Percentiles rank a stretch among this genome's conserved stretches.
These are phyloP conservation scores for Tiliqua scincoides DNA, from an alignment of 2,113 vertebrate genomes.

Conservation along the genomic window DNA sequence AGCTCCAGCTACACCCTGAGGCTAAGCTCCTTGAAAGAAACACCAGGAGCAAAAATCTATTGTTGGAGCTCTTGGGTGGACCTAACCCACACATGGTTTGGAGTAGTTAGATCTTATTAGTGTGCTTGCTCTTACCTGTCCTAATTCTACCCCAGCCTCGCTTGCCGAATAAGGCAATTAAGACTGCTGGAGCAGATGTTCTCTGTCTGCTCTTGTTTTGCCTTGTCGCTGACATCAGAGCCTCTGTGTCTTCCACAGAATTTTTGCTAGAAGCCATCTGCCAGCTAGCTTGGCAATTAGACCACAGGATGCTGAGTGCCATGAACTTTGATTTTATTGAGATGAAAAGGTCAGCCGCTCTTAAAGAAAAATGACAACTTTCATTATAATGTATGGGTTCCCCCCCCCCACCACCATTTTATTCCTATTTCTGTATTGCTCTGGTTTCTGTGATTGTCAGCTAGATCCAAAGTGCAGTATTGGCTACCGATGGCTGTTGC, in stretches of 20 bases:
- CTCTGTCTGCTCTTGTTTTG: background rate
- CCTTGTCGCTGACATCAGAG: background rate
- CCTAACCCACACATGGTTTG: background rate
- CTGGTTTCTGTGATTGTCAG: background rate
- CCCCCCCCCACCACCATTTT: too few relatives aligned
- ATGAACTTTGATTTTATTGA: background rate
- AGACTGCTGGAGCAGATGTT: background rate
- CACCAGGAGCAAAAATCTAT: background rate
- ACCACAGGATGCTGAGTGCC: too few relatives aligned
- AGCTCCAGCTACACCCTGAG: background rate
- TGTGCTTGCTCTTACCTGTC: background rate
- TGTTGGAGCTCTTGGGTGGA: background rate
- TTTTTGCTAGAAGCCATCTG: background rate
- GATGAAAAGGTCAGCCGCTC: background rate
- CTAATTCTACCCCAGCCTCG: background rate
- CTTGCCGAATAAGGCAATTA: background rate
- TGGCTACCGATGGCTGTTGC: background rate
- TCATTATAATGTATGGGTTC: background rate
- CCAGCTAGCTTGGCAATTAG: background rate
- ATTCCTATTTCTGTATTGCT: background rate
- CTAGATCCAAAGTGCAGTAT: background rate
- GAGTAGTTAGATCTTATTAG: background rate
- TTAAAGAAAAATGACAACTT: background rate
- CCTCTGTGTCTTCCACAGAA: background rate
- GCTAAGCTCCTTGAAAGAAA: background rate